These are phyloP conservation scores for Eupithecia tripunctaria DNA, from an alignment of 2,888 invertebrate genomes.

Conservation along the genomic window DNA sequence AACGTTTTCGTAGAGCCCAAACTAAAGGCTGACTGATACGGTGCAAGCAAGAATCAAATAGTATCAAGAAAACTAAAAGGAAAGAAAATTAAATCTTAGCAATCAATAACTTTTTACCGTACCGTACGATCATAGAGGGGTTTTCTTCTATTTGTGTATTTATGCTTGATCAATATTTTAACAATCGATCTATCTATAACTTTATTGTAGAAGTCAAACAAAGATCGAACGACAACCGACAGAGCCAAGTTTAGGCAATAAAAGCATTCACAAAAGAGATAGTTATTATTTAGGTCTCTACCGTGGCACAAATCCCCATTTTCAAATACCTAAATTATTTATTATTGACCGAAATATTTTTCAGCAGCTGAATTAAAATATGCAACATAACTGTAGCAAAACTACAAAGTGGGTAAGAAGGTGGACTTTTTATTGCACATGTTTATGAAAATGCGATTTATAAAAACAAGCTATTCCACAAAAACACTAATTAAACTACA, in stretches of 20 bases:
- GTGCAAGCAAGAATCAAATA: neutral
- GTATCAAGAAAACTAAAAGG: neutral
- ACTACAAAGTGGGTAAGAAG: slow-evolving; percentile 8
- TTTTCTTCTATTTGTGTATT: neutral
- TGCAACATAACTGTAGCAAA: neutral
- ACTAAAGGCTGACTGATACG: neutral
- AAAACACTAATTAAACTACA: slow-evolving; percentile 9
- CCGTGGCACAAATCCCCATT: neutral
- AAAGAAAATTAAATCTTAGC: too few relatives aligned
- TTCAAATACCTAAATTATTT: neutral
- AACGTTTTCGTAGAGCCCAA: neutral
- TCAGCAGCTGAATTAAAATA: neutral
- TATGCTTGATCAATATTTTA: neutral
- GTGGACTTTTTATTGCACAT: neutral
- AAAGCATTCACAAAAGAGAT: neutral
- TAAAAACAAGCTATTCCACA: slow-evolving; percentile 10
- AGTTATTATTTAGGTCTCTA: neutral
- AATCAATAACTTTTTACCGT: neutral
- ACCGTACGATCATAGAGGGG: neutral
- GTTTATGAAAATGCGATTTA: slow-evolving; percentile 10
- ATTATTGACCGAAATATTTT: neutral
- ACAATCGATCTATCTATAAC: neutral
- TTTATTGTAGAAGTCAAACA: neutral
- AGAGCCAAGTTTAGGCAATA: neutral
- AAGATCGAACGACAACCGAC: neutral